phyloP scores from a whole-genome alignment of 2,888 invertebrate species.

The Metacarcinus magister region DNA sequence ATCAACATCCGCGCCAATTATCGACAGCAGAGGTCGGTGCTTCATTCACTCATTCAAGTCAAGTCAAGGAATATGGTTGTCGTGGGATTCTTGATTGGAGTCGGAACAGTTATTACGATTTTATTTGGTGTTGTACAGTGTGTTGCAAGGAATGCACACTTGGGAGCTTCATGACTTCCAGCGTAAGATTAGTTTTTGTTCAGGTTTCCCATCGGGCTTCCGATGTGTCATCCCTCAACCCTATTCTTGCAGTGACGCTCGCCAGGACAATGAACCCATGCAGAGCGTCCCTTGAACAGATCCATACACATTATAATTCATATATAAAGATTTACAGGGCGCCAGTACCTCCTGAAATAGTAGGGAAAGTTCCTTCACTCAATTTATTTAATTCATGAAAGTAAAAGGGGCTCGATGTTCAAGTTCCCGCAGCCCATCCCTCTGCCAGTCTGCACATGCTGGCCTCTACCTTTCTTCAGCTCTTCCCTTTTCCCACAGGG shows the following conservation, averaged over 20 bases:
- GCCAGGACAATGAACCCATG: too few relatives aligned
- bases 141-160: not conserved
- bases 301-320: too few relatives aligned
- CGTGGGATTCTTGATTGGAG: not conserved
- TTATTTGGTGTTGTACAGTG: not conserved
- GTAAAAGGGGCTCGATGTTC: not conserved
- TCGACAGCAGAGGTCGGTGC: not conserved
- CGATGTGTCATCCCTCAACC: not conserved
- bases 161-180: not conserved
- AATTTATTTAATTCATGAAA: too few relatives aligned
- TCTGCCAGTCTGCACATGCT: not conserved
- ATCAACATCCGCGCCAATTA: not conserved
- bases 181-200: not conserved
- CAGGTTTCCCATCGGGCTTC: not conserved
- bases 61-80: not conserved
- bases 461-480: not conserved
- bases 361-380: too few relatives aligned
- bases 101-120: not conserved
- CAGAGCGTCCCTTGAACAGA: too few relatives aligned
- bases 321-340: too few relatives aligned
- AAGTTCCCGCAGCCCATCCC: not conserved
- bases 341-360: too few relatives aligned
- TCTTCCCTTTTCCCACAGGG: slow-evolving; percentile 54
- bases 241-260: not conserved
- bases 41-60: not conserved